These are phyloP conservation scores for Butastur rufipennis DNA, from an alignment of 2,113 vertebrate species.

Conservation along the genomic window DNA sequence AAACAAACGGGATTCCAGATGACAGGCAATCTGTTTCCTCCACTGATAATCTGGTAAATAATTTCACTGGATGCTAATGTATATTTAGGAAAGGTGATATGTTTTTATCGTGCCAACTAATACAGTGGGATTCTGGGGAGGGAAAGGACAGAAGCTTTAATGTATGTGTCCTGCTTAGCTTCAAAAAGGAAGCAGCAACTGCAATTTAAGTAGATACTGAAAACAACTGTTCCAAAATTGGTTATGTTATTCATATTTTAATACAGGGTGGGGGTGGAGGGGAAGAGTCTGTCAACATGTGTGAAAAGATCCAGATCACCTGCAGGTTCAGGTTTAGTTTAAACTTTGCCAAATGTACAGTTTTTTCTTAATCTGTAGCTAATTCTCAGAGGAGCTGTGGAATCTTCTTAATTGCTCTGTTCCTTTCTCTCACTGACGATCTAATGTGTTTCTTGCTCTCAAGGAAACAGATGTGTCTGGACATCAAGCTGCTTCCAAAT, in stretches of 20 bases:
- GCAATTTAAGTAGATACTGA: not conserved
- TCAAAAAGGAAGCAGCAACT: not conserved
- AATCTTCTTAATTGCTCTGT: not conserved
- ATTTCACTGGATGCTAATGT: not conserved
- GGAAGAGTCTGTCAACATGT: not conserved
- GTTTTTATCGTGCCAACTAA: not conserved
- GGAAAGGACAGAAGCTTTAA: not conserved
- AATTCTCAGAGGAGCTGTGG: not conserved
- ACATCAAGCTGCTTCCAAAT: conserved; percentile 78
- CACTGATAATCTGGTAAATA: conserved; percentile 88
- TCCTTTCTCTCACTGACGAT: not conserved
- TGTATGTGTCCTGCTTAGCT: not conserved
- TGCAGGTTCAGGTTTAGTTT: not conserved
- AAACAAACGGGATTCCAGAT: conserved; percentile 91
- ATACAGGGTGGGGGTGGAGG: not conserved
- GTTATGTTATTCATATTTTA: not conserved
- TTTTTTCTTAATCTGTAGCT: not conserved
- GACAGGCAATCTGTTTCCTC: conserved; percentile 92
- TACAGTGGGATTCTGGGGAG: not conserved
- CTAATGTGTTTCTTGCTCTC: not conserved
- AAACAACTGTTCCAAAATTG: not conserved
- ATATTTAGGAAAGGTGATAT: not conserved
- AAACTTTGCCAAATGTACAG: not conserved
- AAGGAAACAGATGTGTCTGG: conserved; percentile 87
- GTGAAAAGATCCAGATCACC: not conserved